These are phyloP conservation scores for Microdon myrmicae DNA, from an alignment of 2,888 invertebrate genomes.

Conservation along the genomic window DNA sequence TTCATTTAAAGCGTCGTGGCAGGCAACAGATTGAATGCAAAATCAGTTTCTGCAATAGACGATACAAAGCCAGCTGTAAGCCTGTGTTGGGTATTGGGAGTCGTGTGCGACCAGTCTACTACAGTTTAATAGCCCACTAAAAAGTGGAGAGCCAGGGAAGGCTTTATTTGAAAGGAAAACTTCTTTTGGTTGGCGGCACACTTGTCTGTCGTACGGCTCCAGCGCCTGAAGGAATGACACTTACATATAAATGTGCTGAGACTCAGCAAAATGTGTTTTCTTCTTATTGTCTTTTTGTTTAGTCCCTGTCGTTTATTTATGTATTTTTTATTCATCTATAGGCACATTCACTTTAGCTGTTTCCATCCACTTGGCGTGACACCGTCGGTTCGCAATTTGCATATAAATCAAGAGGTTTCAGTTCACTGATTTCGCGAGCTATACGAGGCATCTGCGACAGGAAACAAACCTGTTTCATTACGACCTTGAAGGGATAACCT, in stretches of 20 bases:
- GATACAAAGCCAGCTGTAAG: conserved; percentile 3
- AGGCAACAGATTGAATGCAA: conserved; percentile 39
- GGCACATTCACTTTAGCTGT: conserved; percentile 31
- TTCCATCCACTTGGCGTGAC: conserved; percentile 26
- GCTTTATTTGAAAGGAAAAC: conserved; percentile 18
- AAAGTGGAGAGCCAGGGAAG: conserved; percentile 10
- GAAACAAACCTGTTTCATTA: conserved; percentile 13
- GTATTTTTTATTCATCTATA: conserved; percentile 11
- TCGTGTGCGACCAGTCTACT: conserved; percentile 17
- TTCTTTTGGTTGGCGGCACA: conserved; percentile 32
- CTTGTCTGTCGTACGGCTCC: conserved; percentile 45
- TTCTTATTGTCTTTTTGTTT: not conserved
- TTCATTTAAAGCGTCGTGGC: conserved; percentile 42
- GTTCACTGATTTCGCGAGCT: conserved; percentile 23
- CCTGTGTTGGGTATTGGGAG: not conserved
- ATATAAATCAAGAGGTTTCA: conserved; percentile 36
- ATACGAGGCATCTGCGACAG: conserved; percentile 27
- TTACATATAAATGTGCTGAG: conserved; percentile 41
- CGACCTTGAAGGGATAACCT: conserved; percentile 25
- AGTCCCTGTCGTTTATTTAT: too few species aligned
- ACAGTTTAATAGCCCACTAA: conserved; percentile 40
- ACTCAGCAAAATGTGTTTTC: conserved; percentile 1
- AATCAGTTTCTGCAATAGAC: conserved; percentile 41
- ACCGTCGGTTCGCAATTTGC: conserved; percentile 41
- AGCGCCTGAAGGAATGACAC: conserved; percentile 37